Base-by-base conservation (phyloP, 2,113 vertebrate species). In the Bucco capensis region DNA sequence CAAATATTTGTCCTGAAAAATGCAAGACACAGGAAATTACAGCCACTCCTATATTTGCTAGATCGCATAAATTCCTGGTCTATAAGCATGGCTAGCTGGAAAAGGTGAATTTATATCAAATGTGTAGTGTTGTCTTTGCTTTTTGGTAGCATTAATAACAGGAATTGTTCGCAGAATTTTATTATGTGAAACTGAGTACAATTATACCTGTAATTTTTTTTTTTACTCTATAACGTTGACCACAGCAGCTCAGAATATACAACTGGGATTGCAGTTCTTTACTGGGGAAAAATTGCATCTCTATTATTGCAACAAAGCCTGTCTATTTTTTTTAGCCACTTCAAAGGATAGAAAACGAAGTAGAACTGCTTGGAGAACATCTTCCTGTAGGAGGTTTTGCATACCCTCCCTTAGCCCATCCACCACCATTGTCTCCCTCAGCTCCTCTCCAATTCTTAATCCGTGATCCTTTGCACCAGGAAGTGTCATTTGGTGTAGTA, bases 341-440 rank as follows among this genome's bases (percentile, higher is more conserved):
- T 96, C 99, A 99, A 93, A 98, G 99, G 95, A 99, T 99, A 90
- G 99, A 99, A 96, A 99, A 99, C 79, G 99, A 99, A 78, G 99
- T 99, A 66, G 99, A 99, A 86, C 97, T 99, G 67, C 97, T 99
- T 78, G 98, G 99, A 89, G 99, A 99, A 73, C 99, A 99, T 96
- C 98, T 99, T 94, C 98, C 99, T 61, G 98, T 99, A 35, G 98
- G 98, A 92, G 98, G 98, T 85, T 99, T 99, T 94, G 98, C 98
- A 81, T 99, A 99, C 51, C 97, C 98, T 81, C 98, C 98, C 37
- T 98, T 98, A 79, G 97, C 98, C 44, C 99, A 99, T 92, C 98
- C 98, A 57, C 97, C 98, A 96, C 95, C 98, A 67, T 96, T 99
- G 95, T 98, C 98, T 64, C 98, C 99, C n/a, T 98, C 99, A 92